These are phyloP conservation scores for Theocolax elegans DNA, from an alignment of 1,140 invertebrate species.

Conservation along the genomic window DNA sequence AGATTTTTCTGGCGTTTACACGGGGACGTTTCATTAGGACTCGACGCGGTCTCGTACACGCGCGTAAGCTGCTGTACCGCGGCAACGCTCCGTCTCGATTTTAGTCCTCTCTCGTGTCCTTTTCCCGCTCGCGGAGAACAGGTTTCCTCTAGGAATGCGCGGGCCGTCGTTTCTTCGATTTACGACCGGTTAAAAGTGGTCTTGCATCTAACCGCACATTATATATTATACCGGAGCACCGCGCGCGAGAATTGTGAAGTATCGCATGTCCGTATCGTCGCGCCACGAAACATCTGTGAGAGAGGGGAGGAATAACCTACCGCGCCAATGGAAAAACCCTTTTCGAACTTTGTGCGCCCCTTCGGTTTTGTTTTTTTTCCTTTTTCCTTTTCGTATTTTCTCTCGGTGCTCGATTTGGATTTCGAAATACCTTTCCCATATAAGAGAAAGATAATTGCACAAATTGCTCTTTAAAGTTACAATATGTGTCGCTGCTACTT, in stretches of 20 bases:
- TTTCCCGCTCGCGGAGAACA: conserved; percentile 46
- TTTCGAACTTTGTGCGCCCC: too few relatives aligned
- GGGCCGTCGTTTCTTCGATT: conserved; percentile 50
- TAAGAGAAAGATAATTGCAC: not conserved
- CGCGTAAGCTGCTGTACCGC: not conserved
- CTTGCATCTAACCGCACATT: conserved; percentile 51
- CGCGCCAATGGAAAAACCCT: too few relatives aligned
- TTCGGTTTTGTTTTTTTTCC: too few relatives aligned
- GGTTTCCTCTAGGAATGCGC: conserved; percentile 58
- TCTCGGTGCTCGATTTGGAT: too few relatives aligned
- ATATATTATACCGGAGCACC: conserved; percentile 45
- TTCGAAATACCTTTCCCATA: too few relatives aligned
- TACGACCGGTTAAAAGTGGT: conserved; percentile 50
- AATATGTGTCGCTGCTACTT: not conserved
- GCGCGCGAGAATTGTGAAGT: conserved; percentile 23
- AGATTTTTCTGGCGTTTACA: not conserved
- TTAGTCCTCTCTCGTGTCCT: too few relatives aligned
- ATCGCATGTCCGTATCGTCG: conserved; percentile 29
- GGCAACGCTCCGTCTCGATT: not conserved
- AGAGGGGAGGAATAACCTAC: too few relatives aligned
- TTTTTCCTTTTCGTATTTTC: too few relatives aligned
- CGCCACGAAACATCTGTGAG: conserved; percentile 18
- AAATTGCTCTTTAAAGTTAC: conserved; percentile 18
- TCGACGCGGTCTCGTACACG: not conserved
- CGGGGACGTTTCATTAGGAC: not conserved